Conservation (phyloP, 2,888 invertebrate genomes). For the Drosophila trichaetosa region DNA sequence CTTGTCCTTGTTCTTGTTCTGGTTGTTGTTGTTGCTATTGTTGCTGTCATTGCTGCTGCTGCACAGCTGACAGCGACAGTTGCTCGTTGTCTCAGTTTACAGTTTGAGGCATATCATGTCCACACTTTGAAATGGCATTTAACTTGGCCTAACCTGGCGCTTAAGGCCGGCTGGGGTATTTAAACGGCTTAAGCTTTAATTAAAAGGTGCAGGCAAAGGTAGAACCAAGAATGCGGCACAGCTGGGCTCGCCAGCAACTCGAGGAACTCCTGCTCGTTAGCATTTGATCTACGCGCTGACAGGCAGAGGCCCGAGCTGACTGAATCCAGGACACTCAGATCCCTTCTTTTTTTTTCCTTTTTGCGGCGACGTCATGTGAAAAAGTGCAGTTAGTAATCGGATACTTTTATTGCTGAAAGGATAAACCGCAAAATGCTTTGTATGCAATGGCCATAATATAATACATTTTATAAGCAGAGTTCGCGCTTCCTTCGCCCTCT, state of each 20-base stretch:
- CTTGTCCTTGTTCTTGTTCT: neutral
- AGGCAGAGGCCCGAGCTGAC: constrained; percentile 17
- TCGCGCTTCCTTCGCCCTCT: neutral
- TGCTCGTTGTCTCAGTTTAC: constrained; percentile 46
- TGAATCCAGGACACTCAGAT: neutral
- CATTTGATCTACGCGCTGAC: constrained; percentile 73
- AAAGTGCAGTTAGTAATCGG: constrained; percentile 83
- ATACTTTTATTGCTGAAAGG: constrained; percentile 84
- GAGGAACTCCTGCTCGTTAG: constrained; percentile 42
- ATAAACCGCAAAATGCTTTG: constrained; percentile 82
- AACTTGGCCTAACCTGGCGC: constrained; percentile 60
- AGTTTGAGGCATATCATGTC: constrained; percentile 63
- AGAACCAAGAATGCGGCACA: constrained; percentile 42
- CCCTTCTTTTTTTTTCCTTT: neutral
- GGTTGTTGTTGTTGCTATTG: neutral
- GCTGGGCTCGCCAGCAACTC: constrained; percentile 49
- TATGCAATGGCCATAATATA: constrained; percentile 61
- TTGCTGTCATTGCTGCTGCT: neutral
- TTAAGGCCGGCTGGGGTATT: constrained; percentile 55
- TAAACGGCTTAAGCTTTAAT: constrained; percentile 74
- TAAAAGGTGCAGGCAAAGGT: constrained; percentile 49
- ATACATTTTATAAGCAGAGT: constrained; percentile 67
- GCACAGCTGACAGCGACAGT: constrained; percentile 47
- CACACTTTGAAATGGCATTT: constrained; percentile 68
- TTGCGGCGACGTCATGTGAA: constrained; percentile 44